phyloP scores from a whole-genome alignment of 2,888 invertebrate species.

The Gastracanthus pulcherrimus region DNA sequence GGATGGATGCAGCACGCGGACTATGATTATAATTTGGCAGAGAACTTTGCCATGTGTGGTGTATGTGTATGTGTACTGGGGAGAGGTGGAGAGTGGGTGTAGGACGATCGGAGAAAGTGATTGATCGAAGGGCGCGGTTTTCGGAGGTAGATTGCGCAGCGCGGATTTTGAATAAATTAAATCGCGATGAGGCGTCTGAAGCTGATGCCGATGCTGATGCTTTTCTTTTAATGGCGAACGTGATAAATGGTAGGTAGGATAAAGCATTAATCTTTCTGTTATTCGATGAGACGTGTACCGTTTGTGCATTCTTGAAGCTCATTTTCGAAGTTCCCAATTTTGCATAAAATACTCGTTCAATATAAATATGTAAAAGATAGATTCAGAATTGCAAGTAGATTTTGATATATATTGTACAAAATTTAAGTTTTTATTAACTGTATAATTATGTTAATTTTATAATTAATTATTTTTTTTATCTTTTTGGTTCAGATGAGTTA shows the following conservation, averaged over 20 bases:
- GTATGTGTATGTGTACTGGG: too few species aligned
- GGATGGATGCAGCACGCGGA: background rate
- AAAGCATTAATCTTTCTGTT: conserved; percentile 8
- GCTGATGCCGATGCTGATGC: background rate
- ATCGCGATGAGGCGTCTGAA: background rate
- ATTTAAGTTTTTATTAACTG: background rate
- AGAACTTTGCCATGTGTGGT: too few species aligned
- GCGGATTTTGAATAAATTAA: conserved; percentile 14
- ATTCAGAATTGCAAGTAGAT: too few species aligned
- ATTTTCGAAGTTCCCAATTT: too few species aligned
- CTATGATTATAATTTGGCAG: background rate
- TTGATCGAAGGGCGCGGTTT: conserved; percentile 10
- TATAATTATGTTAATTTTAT: background rate
- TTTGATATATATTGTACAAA: too few species aligned
- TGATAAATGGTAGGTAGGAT: background rate
- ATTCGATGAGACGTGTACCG: too few species aligned
- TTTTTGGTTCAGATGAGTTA: conserved; percentile 12
- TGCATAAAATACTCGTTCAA: too few species aligned
- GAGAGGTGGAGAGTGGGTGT: background rate
- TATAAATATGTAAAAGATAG: too few species aligned
- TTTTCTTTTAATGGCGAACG: background rate
- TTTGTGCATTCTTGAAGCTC: background rate
- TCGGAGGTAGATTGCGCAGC: background rate
- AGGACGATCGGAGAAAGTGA: conserved; percentile 1
- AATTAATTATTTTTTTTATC: background rate